Evolutionary conservation across 1,140 invertebrate genomes (phyloP), one percentile per base, ranked within the genome.

Genomic region (Neuroterus valhalla): DNA sequence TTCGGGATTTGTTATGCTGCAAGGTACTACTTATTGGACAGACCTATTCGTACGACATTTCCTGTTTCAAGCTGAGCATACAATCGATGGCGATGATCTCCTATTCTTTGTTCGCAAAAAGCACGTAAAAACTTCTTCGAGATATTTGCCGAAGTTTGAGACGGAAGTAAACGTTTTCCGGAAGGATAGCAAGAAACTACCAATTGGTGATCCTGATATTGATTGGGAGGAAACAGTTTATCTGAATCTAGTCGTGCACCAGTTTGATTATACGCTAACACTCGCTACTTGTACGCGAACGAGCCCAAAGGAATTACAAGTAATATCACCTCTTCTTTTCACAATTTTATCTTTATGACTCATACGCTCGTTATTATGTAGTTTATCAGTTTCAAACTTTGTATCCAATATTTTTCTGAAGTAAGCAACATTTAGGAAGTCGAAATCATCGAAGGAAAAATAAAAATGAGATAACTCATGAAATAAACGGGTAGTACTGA

Each of bases 151-250:
- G 74, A 96, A 97, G 91, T 97, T 96, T 90, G 95, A 97, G 94
- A 97, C 96, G 79, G 96, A 97, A 87, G 96, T 99, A 73, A 96
- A 98, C 90, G 96, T 99, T 31, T 99, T 98, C 91, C 94, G 98
- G 70, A 96, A 98, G 90, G 97, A 99, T 90, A 98, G 97, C 82
- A 96, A 97, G 87, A 98, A 98, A 88, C 90, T 99, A 82, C 98
- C 98, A 42, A 96, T 97, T 80, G 96, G 96, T 69, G 98, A 99
- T 91, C 95, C 95, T 23, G 96, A 97, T 84, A 96, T 99, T 81
- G 98, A 99, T 91, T 99, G 98, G 98, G 97, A 99, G 91, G 98
- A 99, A 92, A 99, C 98, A 66, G 97, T 99, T 74, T 99, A 99
- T 91, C 92, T 99, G 66, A 99, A 99, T 91, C 92, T 99, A 80